Evolutionary conservation across 1,140 invertebrate species (phyloP).

Genomic region (Micrasema longulum): DNA sequence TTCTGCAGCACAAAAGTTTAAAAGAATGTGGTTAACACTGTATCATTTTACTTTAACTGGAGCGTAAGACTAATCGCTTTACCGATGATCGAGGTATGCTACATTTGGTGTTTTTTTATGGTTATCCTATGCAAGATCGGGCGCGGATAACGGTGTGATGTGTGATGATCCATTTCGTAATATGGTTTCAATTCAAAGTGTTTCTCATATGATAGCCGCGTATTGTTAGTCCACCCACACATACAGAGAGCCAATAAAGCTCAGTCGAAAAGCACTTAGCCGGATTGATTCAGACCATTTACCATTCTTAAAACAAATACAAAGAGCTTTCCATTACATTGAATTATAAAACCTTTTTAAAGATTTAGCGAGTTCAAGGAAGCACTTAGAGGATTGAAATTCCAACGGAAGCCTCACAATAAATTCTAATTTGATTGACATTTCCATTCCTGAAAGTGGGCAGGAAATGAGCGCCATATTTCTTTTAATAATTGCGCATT

Average conservation of each 20-base stretch:
- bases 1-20: no score
- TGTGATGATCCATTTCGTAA: no score
- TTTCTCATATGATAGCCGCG: no score
- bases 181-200: no score
- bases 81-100: no score
- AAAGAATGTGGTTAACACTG: no score
- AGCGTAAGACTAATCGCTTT: no score
- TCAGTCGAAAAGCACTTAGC: conserved; percentile 69
- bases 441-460: conserved; percentile 52
- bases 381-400: conserved; percentile 55
- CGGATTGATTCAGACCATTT: conserved; percentile 69
- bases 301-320: conserved; percentile 69
- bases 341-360: conserved; percentile 68
- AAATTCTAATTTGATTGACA: conserved; percentile 56
- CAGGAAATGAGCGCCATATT: conserved; percentile 52
- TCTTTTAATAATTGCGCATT: conserved; percentile 45
- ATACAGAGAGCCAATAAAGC: conserved; percentile 66
- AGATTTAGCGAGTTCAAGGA: conserved; percentile 60
- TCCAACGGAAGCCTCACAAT: conserved; percentile 52
- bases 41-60: no score
- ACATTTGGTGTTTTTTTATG: no score
- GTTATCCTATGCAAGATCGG: no score
- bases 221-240: not conserved
- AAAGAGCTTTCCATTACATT: conserved; percentile 66
- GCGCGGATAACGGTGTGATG: no score